phyloP scores from a whole-genome alignment of 2,888 invertebrate genomes.

The Lepidonotus clava region DNA sequence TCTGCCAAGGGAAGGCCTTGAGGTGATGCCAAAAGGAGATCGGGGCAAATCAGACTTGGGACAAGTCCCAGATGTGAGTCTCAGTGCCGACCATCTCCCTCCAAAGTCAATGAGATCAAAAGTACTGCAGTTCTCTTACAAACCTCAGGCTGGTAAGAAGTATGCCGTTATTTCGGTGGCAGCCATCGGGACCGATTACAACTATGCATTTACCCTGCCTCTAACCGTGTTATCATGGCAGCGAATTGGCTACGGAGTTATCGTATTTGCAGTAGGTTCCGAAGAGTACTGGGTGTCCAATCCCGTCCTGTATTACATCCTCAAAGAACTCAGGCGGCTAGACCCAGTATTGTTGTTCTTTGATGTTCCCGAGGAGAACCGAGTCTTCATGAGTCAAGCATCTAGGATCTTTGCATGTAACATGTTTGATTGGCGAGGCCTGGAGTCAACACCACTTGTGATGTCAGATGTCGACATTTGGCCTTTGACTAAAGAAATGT shows the following conservation, averaged over 20 bases:
- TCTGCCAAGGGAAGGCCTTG: no score
- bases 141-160: not conserved
- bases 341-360: conserved; percentile 27
- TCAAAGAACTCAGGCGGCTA: not conserved
- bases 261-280: conserved; percentile 8
- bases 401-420: conserved; percentile 2
- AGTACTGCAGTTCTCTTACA: not conserved
- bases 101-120: not conserved
- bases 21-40: not conserved
- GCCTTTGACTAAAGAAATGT: conserved; percentile 33
- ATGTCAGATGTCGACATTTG: conserved; percentile 49
- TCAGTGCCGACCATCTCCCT: not conserved
- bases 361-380: not conserved
- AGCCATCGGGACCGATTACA: conserved; percentile 28
- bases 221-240: conserved; percentile 37
- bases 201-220: conserved; percentile 45
- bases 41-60: not conserved
- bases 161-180: conserved; percentile 15
- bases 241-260: conserved; percentile 30
- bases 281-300: conserved; percentile 1
- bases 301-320: not conserved
- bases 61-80: not conserved
- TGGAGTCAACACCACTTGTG: not conserved
- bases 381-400: conserved; percentile 15
- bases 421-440: conserved; percentile 39